Evolutionary conservation across 2,113 vertebrate genomes (phyloP).

Genomic region (Colossoma macropomum): DNA sequence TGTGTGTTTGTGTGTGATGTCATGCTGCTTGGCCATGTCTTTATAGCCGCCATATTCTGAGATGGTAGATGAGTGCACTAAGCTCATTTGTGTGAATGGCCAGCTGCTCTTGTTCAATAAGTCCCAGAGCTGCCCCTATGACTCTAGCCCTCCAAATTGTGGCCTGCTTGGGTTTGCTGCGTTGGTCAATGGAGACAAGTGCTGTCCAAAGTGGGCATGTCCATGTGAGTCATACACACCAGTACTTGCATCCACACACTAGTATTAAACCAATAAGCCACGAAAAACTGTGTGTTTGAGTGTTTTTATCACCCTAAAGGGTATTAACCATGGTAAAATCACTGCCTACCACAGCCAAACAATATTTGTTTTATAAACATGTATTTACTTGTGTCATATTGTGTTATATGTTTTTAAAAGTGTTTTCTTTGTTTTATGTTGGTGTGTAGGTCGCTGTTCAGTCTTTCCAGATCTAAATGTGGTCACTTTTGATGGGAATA

Average conservation of each 20-base stretch:
- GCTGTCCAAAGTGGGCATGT: conserved; percentile 95
- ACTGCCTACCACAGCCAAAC: no score
- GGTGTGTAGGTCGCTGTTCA: conserved; percentile 88
- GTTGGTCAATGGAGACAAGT: conserved; percentile 89
- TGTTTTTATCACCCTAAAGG: no score
- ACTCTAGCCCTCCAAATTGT: conserved; percentile 82
- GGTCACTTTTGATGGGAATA: conserved; percentile 91
- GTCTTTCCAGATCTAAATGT: conserved; percentile 93
- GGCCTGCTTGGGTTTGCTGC: conserved; percentile 90
- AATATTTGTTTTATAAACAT: no score
- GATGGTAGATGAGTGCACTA: conserved; percentile 86
- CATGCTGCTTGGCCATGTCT: neutral
- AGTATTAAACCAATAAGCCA: neutral
- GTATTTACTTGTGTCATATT: no score
- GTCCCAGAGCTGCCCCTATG: conserved; percentile 88
- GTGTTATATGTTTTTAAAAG: neutral
- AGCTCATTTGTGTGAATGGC: conserved; percentile 90
- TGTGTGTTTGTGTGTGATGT: conserved; percentile 18
- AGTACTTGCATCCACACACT: neutral
- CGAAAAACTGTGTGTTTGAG: no score
- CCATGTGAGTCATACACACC: conserved; percentile 85
- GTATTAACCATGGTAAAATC: no score
- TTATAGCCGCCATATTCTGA: conserved; percentile 77
- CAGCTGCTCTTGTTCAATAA: conserved; percentile 91
- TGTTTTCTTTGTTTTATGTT: neutral